Conservation (phyloP, 1,140 invertebrate genomes). For the Sesamia nonagrioides region DNA sequence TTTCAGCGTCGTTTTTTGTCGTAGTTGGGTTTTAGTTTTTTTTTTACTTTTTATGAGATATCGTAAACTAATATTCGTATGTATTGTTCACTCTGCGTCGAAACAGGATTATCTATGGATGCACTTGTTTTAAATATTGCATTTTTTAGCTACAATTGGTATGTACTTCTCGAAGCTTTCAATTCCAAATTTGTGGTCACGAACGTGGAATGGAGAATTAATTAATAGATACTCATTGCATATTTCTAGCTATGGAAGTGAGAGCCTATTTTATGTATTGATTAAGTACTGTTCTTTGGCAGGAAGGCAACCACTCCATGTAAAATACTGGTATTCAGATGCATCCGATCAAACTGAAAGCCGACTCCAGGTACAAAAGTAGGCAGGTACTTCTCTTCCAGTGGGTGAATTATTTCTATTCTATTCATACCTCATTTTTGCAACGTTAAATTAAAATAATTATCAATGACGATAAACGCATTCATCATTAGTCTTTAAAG, state of each 20-base stretch:
- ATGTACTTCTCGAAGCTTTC: not conserved
- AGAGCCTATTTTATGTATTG: not conserved
- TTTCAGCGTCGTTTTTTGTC: too few species aligned
- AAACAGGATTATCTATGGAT: not conserved
- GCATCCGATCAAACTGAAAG: too few species aligned
- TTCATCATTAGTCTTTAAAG: too few species aligned
- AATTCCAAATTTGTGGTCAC: constrained; percentile 9
- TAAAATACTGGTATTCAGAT: too few species aligned
- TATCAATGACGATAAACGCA: too few species aligned
- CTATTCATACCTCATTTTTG: not conserved
- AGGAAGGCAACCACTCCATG: too few species aligned
- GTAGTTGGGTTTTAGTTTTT: too few species aligned
- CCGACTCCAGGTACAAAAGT: too few species aligned
- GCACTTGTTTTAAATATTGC: constrained; percentile 6
- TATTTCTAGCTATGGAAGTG: not conserved
- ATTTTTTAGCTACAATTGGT: constrained; percentile 21
- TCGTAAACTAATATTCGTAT: too few species aligned
- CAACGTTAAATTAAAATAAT: not conserved
- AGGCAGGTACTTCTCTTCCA: not conserved
- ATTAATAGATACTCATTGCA: constrained; percentile 3
- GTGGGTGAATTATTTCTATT: too few species aligned
- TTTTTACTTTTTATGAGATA: too few species aligned
- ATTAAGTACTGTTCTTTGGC: too few species aligned
- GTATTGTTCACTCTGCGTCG: not conserved
- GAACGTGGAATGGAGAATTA: constrained; percentile 2